Percentiles rank a stretch among this genome's conserved stretches.
Conservation (phyloP, 1,140 invertebrate genomes). For the Achroia grisella region DNA sequence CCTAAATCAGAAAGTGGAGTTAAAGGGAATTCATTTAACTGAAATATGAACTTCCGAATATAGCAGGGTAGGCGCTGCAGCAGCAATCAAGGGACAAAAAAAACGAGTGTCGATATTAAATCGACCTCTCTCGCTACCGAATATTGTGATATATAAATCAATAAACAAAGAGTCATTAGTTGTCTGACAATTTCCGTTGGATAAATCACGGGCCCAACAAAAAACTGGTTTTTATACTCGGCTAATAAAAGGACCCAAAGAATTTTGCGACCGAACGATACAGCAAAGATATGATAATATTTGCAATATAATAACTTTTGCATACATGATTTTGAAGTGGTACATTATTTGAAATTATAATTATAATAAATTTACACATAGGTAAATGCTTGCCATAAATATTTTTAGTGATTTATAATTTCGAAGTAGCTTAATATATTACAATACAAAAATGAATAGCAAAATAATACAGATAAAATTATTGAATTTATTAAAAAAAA, state of each 20-base stretch:
- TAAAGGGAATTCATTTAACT: no score
- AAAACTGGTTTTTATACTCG: conserved; percentile 36
- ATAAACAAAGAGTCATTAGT: conserved; percentile 71
- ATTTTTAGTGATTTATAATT: no score
- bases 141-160: conserved; percentile 68
- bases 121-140: conserved; percentile 60
- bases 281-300: conserved; percentile 17
- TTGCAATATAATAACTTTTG: no score
- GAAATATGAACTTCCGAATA: conserved; percentile 1
- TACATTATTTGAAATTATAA: no score
- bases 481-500: no score
- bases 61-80: conserved; percentile 31
- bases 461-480: no score
- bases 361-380: no score
- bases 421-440: no score
- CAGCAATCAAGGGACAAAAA: conserved; percentile 47
- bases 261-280: conserved; percentile 17
- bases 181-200: conserved; percentile 69
- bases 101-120: conserved; percentile 41
- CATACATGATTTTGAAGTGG: no score
- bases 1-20: conserved; percentile 1
- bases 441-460: no score
- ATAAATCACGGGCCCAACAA: conserved; percentile 59
- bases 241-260: no score
- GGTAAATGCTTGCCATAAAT: no score